Conservation (phyloP, 2,797 vertebrate species). For the Hoplostethus atlanticus region DNA sequence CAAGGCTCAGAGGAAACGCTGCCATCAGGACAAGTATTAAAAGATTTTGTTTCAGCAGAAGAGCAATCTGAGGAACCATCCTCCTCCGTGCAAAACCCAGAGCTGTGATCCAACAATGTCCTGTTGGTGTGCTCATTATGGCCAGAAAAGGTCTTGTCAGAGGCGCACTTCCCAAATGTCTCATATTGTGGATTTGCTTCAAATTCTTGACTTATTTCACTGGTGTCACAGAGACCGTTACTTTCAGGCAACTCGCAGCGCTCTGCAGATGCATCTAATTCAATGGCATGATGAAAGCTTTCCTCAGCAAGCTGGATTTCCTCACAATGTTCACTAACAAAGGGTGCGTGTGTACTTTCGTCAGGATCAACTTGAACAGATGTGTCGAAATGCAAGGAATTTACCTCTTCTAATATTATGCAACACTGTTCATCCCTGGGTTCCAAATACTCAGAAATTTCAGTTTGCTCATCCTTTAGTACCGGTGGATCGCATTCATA, state of each 20-base stretch:
- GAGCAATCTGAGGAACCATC: constrained; percentile 74
- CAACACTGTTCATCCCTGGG: constrained; percentile 32
- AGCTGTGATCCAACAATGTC: constrained; percentile 25
- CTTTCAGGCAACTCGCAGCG: constrained; percentile 7
- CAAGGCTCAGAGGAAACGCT: constrained; percentile 61
- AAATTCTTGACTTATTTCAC: constrained; percentile 30
- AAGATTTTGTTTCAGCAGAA: constrained; percentile 76
- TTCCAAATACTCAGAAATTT: constrained; percentile 19
- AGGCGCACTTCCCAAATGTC: constrained; percentile 33
- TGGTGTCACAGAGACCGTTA: constrained; percentile 8
- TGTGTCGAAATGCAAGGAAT: constrained; percentile 12
- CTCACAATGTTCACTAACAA: constrained; percentile 14
- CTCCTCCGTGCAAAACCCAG: constrained; percentile 63
- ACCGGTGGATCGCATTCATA: constrained; percentile 35
- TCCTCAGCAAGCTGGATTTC: constrained; percentile 22
- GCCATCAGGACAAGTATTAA: constrained; percentile 71
- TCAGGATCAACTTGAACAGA: constrained; percentile 32
- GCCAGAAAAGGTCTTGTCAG: constrained; percentile 9
- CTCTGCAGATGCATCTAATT: constrained; percentile 5
- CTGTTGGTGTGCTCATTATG: constrained; percentile 2
- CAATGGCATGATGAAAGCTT: neutral
- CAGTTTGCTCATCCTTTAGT: constrained; percentile 26
- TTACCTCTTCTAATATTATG: constrained; percentile 27
- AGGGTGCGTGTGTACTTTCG: constrained; percentile 16
- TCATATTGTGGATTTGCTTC: constrained; percentile 27